Conservation (phyloP, 2,113 vertebrate species). For the Manacus vitellinus region DNA sequence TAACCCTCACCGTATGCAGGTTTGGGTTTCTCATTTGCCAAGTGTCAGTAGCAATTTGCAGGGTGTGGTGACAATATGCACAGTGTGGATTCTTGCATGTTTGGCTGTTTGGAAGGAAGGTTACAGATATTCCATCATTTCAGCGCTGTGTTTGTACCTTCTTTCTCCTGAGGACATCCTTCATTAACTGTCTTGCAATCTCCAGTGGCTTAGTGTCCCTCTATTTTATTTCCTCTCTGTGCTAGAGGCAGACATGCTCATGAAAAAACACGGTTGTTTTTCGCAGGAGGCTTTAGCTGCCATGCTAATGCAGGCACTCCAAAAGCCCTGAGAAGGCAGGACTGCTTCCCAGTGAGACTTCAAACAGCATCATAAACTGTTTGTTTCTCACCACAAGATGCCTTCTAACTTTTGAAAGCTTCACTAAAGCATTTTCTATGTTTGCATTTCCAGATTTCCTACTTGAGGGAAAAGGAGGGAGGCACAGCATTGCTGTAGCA, state of each 20-base stretch:
- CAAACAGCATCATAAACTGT: constrained; percentile 48
- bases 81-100: neutral
- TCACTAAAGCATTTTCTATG: neutral
- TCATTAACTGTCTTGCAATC: neutral
- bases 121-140: neutral
- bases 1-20: neutral
- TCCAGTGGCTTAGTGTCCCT: neutral
- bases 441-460: neutral
- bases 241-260: constrained; percentile 20
- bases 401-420: constrained; percentile 1
- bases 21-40: neutral
- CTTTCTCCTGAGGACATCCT: neutral
- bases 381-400: constrained; percentile 41
- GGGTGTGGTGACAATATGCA: neutral
- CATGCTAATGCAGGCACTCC: constrained; percentile 28
- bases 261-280: neutral
- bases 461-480: neutral
- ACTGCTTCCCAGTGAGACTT: constrained; percentile 56
- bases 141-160: accelerated
- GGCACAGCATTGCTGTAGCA: neutral
- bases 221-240: neutral
- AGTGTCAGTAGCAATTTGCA: neutral
- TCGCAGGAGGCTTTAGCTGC: neutral
- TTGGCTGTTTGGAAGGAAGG: neutral
- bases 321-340: neutral